Percentiles rank a stretch among this genome's conserved stretches.
These are phyloP conservation scores for Thamnophis sirtalis DNA, from an alignment of 2,113 vertebrate species.

Conservation along the genomic window DNA sequence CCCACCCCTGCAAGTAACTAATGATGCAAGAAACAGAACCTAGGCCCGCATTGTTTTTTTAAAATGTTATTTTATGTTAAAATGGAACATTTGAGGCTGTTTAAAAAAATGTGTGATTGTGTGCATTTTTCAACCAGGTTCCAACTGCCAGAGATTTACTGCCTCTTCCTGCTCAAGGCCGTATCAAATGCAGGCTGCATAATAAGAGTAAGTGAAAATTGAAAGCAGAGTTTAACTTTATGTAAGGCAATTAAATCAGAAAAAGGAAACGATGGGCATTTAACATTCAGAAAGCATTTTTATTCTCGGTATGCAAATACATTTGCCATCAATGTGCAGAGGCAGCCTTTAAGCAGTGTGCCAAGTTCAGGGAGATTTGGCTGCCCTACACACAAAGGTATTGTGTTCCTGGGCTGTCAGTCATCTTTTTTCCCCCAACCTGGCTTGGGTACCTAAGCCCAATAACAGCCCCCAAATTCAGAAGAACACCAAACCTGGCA, in stretches of 20 bases:
- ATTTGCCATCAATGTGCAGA: neutral
- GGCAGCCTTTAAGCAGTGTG: neutral
- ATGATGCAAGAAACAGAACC: neutral
- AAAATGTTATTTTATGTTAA: neutral
- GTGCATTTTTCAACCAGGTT: slow-evolving; percentile 51
- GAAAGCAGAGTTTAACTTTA: slow-evolving; percentile 19
- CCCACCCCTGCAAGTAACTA: too few species aligned
- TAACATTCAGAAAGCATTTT: slow-evolving; percentile 28
- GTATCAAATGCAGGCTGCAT: neutral
- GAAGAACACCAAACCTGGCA: neutral
- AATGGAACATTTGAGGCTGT: slow-evolving; percentile 28
- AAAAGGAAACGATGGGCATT: slow-evolving; percentile 28
- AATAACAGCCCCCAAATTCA: neutral
- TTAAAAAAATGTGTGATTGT: slow-evolving; percentile 34
- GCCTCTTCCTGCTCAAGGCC: slow-evolving; percentile 23
- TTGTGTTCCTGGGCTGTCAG: neutral
- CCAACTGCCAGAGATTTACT: slow-evolving; percentile 42
- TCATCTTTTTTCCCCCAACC: neutral
- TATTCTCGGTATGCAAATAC: slow-evolving; percentile 18
- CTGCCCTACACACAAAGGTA: neutral
- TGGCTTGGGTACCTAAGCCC: neutral
- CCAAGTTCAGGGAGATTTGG: neutral
- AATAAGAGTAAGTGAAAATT: slow-evolving; percentile 12
- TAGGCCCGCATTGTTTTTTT: neutral
- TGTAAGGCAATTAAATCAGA: neutral